phyloP scores from a whole-genome alignment of 2,888 invertebrate species.

The Noctua janthina region DNA sequence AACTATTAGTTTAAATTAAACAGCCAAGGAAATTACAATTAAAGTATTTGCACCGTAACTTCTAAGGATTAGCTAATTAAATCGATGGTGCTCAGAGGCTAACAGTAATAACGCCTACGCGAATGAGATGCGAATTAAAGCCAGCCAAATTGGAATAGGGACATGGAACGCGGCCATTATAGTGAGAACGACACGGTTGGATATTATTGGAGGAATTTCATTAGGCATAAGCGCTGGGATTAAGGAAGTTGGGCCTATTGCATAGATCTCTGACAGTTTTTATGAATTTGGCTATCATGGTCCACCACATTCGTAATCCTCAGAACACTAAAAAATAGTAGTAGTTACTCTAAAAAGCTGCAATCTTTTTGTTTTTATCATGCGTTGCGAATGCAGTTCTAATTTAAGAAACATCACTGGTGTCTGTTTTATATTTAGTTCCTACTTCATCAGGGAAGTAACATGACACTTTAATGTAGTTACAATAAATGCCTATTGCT shows the following conservation, averaged over 20 bases:
- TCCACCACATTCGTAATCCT: neutral
- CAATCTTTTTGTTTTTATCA: neutral
- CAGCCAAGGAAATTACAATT: conserved; percentile 51
- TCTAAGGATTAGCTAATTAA: conserved; percentile 66
- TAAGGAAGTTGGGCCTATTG: conserved; percentile 24
- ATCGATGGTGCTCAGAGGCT: conserved; percentile 64
- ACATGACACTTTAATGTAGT: neutral
- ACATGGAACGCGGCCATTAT: conserved; percentile 54
- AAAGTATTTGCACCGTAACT: conserved; percentile 62
- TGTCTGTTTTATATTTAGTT: neutral
- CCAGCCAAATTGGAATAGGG: conserved; percentile 56
- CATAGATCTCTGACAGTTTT: conserved; percentile 18
- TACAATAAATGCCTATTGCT: conserved; percentile 26
- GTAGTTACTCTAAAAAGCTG: neutral
- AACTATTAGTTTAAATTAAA: conserved; percentile 65
- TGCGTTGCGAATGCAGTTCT: neutral
- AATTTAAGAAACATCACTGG: neutral
- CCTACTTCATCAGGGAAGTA: neutral
- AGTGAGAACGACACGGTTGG: conserved; percentile 52
- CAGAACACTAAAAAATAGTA: neutral
- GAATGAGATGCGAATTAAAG: conserved; percentile 62
- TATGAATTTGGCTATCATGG: neutral
- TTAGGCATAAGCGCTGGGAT: conserved; percentile 41
- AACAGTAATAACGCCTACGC: conserved; percentile 62
- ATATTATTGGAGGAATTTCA: conserved; percentile 59